Conservation (phyloP, 2,113 vertebrate genomes). For the Brachypodius melanocephalos region DNA sequence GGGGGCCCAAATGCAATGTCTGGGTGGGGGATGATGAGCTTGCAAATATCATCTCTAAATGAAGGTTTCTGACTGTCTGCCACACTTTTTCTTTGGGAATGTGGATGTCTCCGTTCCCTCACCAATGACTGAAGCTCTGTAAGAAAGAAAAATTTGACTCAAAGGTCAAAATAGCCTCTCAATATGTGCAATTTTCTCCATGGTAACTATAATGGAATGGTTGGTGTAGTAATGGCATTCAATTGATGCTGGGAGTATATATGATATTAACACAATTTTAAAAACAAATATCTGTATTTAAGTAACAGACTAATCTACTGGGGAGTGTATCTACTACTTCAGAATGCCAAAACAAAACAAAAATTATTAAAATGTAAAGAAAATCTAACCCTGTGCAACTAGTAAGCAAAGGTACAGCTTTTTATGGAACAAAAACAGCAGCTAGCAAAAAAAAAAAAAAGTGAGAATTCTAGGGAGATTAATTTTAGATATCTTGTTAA, state of each 20-base stretch:
- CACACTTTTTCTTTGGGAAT: not conserved
- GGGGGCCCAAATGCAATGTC: not conserved
- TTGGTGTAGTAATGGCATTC: not conserved
- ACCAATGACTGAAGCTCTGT: not conserved
- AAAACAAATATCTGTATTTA: not conserved
- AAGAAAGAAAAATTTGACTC: not conserved
- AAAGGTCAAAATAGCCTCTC: not conserved
- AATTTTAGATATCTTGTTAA: not conserved
- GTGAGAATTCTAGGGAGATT: not conserved
- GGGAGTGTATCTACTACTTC: not conserved
- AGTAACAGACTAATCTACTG: not conserved
- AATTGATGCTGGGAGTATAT: not conserved
- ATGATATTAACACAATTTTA: not conserved
- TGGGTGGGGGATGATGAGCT: fast-evolving
- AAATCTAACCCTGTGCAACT: not conserved
- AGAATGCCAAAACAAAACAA: not conserved
- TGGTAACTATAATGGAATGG: not conserved
- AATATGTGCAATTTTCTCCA: not conserved
- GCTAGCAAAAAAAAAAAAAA: not conserved
- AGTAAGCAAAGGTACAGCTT: not conserved
- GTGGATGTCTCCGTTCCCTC: fast-evolving
- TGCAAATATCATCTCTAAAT: not conserved
- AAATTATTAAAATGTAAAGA: not conserved
- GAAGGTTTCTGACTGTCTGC: not conserved
- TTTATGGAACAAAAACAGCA: not conserved